These are phyloP conservation scores for Pyrocephalus nanus DNA, from an alignment of 2,797 vertebrate genomes.

Conservation along the genomic window DNA sequence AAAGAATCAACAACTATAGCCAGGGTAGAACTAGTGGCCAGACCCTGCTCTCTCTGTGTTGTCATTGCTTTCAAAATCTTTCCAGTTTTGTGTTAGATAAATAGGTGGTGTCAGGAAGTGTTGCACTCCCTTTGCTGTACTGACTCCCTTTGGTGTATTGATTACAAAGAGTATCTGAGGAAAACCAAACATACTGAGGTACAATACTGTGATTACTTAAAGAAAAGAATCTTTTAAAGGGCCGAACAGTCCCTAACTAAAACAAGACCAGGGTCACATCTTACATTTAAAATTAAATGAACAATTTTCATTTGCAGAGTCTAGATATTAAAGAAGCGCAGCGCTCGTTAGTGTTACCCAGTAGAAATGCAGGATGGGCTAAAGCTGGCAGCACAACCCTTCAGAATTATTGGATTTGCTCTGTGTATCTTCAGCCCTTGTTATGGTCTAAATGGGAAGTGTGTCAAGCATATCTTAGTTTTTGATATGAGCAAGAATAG, in stretches of 20 bases:
- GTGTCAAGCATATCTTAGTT: neutral
- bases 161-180: neutral
- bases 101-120: neutral
- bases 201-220: neutral
- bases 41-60: neutral
- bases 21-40: neutral
- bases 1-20: neutral
- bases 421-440: neutral
- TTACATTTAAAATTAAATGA: neutral
- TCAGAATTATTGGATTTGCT: neutral
- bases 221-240: neutral
- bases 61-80: neutral
- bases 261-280: neutral
- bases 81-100: conserved; percentile 19
- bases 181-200: neutral
- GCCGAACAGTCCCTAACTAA: neutral
- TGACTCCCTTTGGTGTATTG: neutral
- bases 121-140: neutral
- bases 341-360: neutral
- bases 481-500: neutral
- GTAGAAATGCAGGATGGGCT: neutral
- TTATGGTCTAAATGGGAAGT: neutral
- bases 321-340: neutral
- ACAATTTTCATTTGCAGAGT: neutral
- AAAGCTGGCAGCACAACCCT: neutral